Evolutionary conservation across 2,113 vertebrate genomes (phyloP), one percentile per base, ranked within the genome.

Genomic region (Atrichornis clamosus): DNA sequence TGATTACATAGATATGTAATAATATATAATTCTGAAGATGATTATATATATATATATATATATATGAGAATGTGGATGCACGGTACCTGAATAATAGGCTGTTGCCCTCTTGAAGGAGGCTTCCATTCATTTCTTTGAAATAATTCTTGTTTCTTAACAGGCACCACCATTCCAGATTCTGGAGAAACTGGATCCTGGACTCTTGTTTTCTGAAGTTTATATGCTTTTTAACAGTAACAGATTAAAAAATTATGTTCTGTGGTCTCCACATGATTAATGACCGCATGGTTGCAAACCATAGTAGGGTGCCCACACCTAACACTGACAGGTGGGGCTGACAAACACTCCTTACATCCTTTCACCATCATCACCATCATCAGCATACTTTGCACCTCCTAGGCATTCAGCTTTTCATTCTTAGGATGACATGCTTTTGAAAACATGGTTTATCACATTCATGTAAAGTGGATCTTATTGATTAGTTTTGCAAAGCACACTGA

Each of bases 71-170:
- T 12, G 27, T 16, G 8, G 35, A 88, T 72, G 20, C 22, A 65
- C 35, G 39, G 20, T 97, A 97, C 97, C 97, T 95, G 91, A 78
- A 47, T 72, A 87, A 50, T 5, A 15, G 97, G 96, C 11, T 91
- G 91, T 37, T 74, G 93, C 50, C 22, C 22, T 77, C 84, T 95
- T 67, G 95, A 92, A 47, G 97, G 97, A 32, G 78, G 92, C 69
- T 97, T 98, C 98, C 97, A 96, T 67, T 97, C 96, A 37, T 96
- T 94, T 82, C 72, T 94, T 64, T 79, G 92, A n/a, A 89, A 64
- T 26, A 94, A 14, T 9, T 95, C 88, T 18, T 78, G 93, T 86
- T 87, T 98, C 84, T 91, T 96, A 30, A 75, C 17, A 33, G 82
- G 84, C n/a, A 82, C 37, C 16, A 94, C 69, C 35, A 94, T 55